Conservation (phyloP, 2,888 invertebrate genomes). For the Cacoxenus indagator region DNA sequence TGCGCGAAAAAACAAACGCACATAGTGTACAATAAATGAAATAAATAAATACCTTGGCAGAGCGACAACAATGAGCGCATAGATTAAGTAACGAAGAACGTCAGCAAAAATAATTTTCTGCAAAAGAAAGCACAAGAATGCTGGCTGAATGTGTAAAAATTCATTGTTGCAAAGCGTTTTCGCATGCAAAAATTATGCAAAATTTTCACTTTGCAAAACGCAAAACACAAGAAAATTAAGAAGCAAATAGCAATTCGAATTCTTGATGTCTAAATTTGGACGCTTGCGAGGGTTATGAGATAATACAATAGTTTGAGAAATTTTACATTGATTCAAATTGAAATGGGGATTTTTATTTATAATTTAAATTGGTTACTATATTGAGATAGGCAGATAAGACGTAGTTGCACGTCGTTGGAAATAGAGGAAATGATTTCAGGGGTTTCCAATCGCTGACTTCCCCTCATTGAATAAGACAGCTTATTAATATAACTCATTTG, state of each 20-base stretch:
- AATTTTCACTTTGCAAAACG: neutral
- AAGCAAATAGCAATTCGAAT: neutral
- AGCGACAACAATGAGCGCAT: conserved; percentile 54
- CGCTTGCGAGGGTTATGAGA: neutral
- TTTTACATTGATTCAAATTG: too few species aligned
- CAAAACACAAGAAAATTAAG: neutral
- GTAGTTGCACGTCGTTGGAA: too few species aligned
- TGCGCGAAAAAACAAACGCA: conserved; percentile 38
- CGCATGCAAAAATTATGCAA: conserved; percentile 16
- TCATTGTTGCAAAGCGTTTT: neutral
- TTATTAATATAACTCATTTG: too few species aligned
- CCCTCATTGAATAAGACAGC: too few species aligned
- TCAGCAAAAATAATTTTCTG: conserved; percentile 27
- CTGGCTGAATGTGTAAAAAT: neutral
- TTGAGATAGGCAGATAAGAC: too few species aligned
- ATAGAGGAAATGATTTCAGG: too few species aligned
- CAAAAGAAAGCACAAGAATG: neutral
- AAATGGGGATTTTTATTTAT: too few species aligned
- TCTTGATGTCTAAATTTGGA: conserved; percentile 5
- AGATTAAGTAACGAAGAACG: conserved; percentile 55
- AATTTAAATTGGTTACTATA: too few species aligned
- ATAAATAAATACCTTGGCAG: conserved; percentile 57
- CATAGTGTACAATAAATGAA: conserved; percentile 39
- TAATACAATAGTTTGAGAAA: too few species aligned
- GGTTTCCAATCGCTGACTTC: too few species aligned